Base-by-base conservation (phyloP, 2,113 vertebrate species). In the Sander lucioperca region DNA sequence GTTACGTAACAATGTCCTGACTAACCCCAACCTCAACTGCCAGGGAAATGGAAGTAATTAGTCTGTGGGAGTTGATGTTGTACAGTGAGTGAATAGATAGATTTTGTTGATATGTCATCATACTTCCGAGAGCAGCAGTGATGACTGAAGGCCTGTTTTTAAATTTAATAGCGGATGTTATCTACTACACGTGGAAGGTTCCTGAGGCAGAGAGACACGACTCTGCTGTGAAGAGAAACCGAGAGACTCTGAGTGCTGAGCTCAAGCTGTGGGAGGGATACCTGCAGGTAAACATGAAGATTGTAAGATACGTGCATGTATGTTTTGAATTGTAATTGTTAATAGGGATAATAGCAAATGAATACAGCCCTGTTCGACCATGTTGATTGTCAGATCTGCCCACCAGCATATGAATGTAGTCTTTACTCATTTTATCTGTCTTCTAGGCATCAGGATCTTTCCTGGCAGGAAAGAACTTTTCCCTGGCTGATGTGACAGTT, bases 251-350 rank as follows among this genome's bases (percentile, higher is more conserved):
- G 63, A 27, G 1, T 0, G 7, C 48, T 2, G 95, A 96, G 67
- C 0, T 95, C 36, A 84, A 91, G 48, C 70, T 95, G 36, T 96
- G 95, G 95, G 95, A 96, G 57, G 82, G 85, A n/a, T 92, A 96
- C 82, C 23, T 96, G 75, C 6, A 83, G 92, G 95, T 95, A 77
- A 69, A 39, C 0, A 14, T 57, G 3, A 18, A 11, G 39, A 43
- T 43, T 43, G 10, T 43, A 11, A 43, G 11, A 43, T 43, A 43
- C 9, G 9, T 43, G 30, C 5, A 33, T 33, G 10, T 43, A 43
- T 39, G 8, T n/a, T n/a, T n/a, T n/a, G n/a, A n/a, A n/a, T n/a
- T n/a, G n/a, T n/a, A n/a, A n/a, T n/a, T n/a, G n/a, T n/a, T n/a
- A n/a, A n/a, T n/a, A n/a, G n/a, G n/a, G n/a, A n/a, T n/a, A n/a